Percentiles rank a stretch among this genome's conserved stretches.
These are phyloP conservation scores for Bos indicus DNA, from an alignment of 2,113 vertebrate species.

Conservation along the genomic window DNA sequence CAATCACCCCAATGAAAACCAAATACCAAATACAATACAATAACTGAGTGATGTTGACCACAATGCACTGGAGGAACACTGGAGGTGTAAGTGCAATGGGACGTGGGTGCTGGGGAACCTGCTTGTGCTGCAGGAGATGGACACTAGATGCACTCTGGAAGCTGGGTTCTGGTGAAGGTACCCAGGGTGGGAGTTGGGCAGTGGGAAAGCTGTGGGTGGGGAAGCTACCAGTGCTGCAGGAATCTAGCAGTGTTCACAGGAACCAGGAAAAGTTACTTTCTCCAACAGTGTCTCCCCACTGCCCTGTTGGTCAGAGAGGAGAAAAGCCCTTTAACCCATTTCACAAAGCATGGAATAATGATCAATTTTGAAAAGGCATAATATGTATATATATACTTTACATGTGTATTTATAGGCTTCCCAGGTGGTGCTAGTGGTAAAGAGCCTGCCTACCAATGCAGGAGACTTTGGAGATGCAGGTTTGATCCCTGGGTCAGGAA, in stretches of 20 bases:
- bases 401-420: not conserved
- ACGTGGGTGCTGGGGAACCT: not conserved
- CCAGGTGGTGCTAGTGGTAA: not conserved
- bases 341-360: not conserved
- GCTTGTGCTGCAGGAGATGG: not conserved
- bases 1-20: not conserved
- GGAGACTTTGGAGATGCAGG: not conserved
- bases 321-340: not conserved
- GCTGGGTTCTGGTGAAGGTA: not conserved
- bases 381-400: not conserved
- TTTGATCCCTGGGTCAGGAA: not conserved
- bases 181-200: not conserved
- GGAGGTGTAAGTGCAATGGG: not conserved
- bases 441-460: not conserved
- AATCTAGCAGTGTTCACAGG: not conserved
- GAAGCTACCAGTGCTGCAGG: not conserved
- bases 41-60: not conserved
- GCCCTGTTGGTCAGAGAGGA: not conserved
- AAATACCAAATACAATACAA: not conserved
- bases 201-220: not conserved
- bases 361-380: not conserved
- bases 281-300: not conserved
- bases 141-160: not conserved
- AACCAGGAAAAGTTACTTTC: not conserved
- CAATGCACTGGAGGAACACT: not conserved